A percentile compares a stretch with the other conserved stretches of the same genome.
These are phyloP conservation scores for Hormaphis cornu DNA, from an alignment of 1,140 invertebrate species.

Conservation along the genomic window DNA sequence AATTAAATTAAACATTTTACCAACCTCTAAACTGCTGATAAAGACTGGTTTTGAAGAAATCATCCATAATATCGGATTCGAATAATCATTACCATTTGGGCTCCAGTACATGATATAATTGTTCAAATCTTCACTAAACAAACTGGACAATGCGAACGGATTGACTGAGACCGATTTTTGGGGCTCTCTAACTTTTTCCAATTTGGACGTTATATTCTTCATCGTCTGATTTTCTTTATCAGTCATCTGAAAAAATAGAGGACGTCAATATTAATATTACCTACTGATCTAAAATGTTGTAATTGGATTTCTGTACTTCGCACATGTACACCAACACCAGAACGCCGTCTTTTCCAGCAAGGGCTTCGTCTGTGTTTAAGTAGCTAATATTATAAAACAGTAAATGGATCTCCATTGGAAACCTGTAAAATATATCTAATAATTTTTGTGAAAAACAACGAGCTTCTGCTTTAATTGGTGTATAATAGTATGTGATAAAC, in stretches of 20 bases:
- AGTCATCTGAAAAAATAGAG: not conserved
- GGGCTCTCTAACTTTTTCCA: not conserved
- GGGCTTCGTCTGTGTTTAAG: not conserved
- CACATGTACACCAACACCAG: not conserved
- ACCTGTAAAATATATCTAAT: not conserved
- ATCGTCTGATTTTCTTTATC: not conserved
- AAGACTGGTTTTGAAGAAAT: not conserved
- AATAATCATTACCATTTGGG: not conserved
- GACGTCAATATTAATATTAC: no score
- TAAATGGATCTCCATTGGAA: slow-evolving; percentile 8
- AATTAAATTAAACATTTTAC: not conserved
- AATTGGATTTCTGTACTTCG: not conserved
- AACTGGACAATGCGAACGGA: not conserved
- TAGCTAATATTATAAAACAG: not conserved
- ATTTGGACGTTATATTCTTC: not conserved
- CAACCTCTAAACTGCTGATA: not conserved
- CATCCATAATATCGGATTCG: not conserved
- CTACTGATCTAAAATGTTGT: no score
- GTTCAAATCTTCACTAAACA: not conserved
- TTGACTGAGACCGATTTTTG: not conserved
- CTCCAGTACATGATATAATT: not conserved
- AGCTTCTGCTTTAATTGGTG: no score
- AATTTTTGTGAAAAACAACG: no score
- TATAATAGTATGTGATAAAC: no score
- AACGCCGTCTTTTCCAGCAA: not conserved